Percentiles rank a stretch among this genome's conserved stretches.
These are phyloP conservation scores for Penaeus vannamei DNA, from an alignment of 1,140 invertebrate species.

Conservation along the genomic window DNA sequence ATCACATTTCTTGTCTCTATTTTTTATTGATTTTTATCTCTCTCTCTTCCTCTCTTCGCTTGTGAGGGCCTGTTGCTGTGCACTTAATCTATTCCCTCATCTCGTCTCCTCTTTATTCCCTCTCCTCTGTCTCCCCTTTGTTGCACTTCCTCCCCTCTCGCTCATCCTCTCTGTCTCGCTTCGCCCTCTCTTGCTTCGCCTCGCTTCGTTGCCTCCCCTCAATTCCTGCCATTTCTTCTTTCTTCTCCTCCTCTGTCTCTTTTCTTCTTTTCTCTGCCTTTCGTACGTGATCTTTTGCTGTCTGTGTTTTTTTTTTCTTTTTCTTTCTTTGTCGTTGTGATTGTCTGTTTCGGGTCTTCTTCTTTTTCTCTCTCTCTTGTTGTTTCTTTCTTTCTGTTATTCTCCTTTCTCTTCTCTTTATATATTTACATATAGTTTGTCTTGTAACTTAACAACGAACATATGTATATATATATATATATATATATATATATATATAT, in stretches of 20 bases:
- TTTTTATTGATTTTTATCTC: too few species aligned
- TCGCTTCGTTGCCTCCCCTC: background rate
- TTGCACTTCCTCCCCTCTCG: background rate
- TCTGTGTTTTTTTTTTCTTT: background rate
- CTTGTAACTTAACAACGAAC: background rate
- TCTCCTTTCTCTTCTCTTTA: background rate
- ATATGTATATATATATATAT: constrained; percentile 9
- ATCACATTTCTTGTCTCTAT: too few species aligned
- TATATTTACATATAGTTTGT: background rate
- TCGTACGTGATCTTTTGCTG: background rate
- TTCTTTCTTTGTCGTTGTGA: background rate
- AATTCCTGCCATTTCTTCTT: constrained; percentile 1
- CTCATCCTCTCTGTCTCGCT: background rate
- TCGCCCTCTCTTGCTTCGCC: background rate
- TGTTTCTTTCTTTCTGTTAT: background rate
- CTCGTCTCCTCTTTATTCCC: background rate
- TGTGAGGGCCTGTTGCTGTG: too few species aligned
- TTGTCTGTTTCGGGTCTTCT: too few species aligned
- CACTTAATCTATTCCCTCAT: background rate
- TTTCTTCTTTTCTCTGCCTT: background rate
- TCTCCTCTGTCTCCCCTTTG: constrained; percentile 7
- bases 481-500: background rate
- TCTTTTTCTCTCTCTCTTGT: too few species aligned
- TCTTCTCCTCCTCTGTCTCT: background rate
- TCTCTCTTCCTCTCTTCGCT: too few species aligned